Percentiles rank a stretch among this genome's conserved stretches.
Evolutionary conservation across 2,888 invertebrate species (phyloP).

Genomic region (Ommatoiulus sabulosus): DNA sequence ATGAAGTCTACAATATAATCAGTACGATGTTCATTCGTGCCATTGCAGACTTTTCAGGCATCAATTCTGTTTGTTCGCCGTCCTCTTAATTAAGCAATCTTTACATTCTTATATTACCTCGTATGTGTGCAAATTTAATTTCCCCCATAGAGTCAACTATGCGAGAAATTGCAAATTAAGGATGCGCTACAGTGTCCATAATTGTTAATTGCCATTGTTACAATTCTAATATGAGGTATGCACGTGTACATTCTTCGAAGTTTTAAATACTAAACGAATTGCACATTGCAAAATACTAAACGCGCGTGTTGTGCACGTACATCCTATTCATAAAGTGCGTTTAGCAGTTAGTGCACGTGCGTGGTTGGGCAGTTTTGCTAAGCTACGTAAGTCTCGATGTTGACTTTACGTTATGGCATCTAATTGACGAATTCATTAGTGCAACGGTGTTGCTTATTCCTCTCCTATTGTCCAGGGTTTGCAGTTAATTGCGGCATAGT

Average conservation of each 20-base stretch:
- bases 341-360: neutral
- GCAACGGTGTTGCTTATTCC: neutral
- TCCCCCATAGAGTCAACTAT: no score
- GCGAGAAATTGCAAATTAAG: no score
- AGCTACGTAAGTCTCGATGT: neutral
- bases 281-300: neutral
- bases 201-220: neutral
- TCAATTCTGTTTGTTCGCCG: no score
- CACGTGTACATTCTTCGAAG: neutral
- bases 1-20: no score
- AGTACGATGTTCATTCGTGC: no score
- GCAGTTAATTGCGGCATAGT: neutral
- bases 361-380: neutral
- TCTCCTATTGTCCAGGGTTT: neutral
- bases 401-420: neutral
- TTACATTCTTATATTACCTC: no score
- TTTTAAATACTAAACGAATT: neutral
- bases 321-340: neutral
- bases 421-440: slow-evolving; percentile 15
- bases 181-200: no score
- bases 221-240: neutral
- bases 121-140: no score
- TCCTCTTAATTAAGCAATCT: no score
- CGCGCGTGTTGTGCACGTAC: neutral
- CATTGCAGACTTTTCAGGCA: no score